Evolutionary conservation across 2,113 vertebrate species (phyloP).

Genomic region (Lepisosteus oculatus): DNA sequence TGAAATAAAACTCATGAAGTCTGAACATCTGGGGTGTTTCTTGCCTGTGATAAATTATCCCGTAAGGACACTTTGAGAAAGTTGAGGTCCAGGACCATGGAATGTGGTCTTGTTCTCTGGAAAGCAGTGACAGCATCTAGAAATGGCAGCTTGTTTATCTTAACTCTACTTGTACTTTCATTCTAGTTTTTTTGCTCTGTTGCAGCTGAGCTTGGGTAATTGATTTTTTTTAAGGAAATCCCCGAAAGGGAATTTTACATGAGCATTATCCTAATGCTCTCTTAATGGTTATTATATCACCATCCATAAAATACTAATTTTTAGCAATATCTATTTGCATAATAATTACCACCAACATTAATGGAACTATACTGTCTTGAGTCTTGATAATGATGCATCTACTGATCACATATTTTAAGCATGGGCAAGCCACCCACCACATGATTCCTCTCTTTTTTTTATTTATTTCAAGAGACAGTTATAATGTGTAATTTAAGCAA

Average conservation of each 20-base stretch:
- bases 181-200: background rate
- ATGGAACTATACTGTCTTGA: background rate
- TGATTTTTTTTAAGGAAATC: background rate
- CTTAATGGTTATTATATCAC: background rate
- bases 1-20: no score
- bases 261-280: slow-evolving; percentile 1
- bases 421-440: no score
- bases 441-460: background rate
- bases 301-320: no score
- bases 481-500: no score
- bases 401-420: background rate
- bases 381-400: background rate
- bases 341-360: background rate
- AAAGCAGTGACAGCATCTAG: background rate
- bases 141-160: background rate
- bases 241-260: background rate
- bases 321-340: background rate
- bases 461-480: background rate
- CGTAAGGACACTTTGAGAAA: no score
- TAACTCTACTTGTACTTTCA: background rate
- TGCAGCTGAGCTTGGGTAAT: slow-evolving; percentile 5
- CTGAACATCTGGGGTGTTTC: no score
- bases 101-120: background rate
- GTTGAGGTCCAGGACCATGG: background rate
- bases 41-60: no score